phyloP scores from a whole-genome alignment of 2,888 invertebrate genomes.

The Tetramorium bicarinatum region DNA sequence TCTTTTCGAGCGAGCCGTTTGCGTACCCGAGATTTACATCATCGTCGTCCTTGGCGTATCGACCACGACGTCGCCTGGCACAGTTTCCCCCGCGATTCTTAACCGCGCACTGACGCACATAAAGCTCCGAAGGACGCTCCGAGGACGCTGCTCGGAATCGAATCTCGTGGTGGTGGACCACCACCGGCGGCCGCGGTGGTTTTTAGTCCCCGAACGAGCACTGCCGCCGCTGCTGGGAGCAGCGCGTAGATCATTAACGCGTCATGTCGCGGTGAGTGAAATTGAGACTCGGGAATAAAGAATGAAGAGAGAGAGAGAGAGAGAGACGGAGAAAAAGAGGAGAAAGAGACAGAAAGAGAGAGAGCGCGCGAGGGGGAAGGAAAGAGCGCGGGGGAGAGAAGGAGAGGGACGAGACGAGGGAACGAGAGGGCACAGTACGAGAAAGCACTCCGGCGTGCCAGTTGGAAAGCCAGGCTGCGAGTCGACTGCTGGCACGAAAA shows the following conservation, averaged over 20 bases:
- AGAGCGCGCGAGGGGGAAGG: not conserved
- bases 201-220: slow-evolving; percentile 23
- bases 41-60: slow-evolving; percentile 30
- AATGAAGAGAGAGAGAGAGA: not conserved
- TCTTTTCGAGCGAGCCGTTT: not conserved
- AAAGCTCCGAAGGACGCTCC: not conserved
- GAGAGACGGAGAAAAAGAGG: not conserved
- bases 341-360: not conserved
- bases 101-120: slow-evolving; percentile 47
- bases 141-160: slow-evolving; percentile 10
- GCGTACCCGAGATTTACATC: slow-evolving; percentile 6
- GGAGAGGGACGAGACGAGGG: not conserved
- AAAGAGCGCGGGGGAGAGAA: not conserved
- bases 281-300: not conserved
- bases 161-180: not conserved
- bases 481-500: slow-evolving; percentile 73
- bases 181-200: slow-evolving; percentile 5
- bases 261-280: slow-evolving; percentile 19
- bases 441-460: slow-evolving; percentile 61
- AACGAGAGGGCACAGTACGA: slow-evolving; percentile 46
- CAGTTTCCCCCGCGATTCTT: slow-evolving; percentile 7
- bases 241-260: slow-evolving; percentile 42
- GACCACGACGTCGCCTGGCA: slow-evolving; percentile 32
- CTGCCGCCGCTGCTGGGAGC: slow-evolving; percentile 9
- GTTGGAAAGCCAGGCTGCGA: slow-evolving; percentile 70